phyloP scores from a whole-genome alignment of 2,888 invertebrate species.

The Cordilura impudica region DNA sequence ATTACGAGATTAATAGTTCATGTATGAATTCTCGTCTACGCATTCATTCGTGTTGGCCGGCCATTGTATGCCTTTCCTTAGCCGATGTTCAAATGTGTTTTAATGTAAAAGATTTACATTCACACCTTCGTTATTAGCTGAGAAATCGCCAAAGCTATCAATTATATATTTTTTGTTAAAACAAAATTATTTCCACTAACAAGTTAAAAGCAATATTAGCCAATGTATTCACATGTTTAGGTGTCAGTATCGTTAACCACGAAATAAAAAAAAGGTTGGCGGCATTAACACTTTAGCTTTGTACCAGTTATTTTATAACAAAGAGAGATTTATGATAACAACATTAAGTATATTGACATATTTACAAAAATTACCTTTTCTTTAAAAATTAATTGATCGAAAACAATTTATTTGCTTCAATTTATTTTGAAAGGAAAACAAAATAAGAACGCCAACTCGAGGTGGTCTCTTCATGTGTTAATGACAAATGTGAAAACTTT shows the following conservation, averaged over 20 bases:
- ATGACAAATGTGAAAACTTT: no score
- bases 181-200: background rate
- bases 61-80: slow-evolving; percentile 16
- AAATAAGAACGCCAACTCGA: no score
- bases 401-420: background rate
- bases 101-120: slow-evolving; percentile 32
- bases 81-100: background rate
- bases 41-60: slow-evolving; percentile 17
- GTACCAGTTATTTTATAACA: background rate
- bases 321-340: background rate
- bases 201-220: background rate
- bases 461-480: background rate
- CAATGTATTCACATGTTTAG: background rate
- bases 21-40: slow-evolving; percentile 36
- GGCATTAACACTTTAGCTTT: background rate
- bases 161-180: slow-evolving; percentile 7
- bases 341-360: background rate
- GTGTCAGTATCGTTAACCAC: background rate
- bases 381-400: background rate
- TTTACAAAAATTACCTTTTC: background rate
- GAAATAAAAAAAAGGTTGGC: background rate
- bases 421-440: background rate
- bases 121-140: slow-evolving; percentile 53
- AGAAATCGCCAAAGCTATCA: slow-evolving; percentile 54
- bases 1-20: slow-evolving; percentile 42